Percentiles rank a stretch among this genome's conserved stretches.
Conservation (phyloP, 2,888 invertebrate species). For the Cryptophagus acutangulus region DNA sequence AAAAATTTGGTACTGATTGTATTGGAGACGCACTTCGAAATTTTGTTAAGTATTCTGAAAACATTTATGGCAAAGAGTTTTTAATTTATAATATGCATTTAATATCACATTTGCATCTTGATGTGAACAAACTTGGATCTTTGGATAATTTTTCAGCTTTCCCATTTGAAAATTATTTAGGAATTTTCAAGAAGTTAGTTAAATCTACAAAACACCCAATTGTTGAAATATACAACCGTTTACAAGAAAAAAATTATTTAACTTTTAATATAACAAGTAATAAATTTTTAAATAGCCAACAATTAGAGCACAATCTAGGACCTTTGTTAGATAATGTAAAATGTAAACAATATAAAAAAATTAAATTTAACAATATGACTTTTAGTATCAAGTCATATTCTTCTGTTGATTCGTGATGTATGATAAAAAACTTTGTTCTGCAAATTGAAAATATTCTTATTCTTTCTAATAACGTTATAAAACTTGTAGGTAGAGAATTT, state of each 20-base stretch:
- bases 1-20: background rate
- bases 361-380: no score
- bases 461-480: no score
- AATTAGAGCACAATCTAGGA: no score
- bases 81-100: conserved; percentile 10
- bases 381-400: no score
- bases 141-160: conserved; percentile 8
- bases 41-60: conserved; percentile 9
- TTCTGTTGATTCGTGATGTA: no score
- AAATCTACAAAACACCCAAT: conserved; percentile 1
- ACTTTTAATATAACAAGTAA: no score
- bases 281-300: no score
- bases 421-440: no score
- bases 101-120: conserved; percentile 10
- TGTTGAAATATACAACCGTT: background rate
- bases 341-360: no score
- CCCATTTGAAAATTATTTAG: conserved; percentile 13
- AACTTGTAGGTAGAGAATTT: no score
- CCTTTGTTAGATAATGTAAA: no score
- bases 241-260: conserved; percentile 1
- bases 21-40: conserved; percentile 3
- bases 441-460: no score
- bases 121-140: conserved; percentile 6
- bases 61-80: conserved; percentile 10
- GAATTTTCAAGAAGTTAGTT: background rate